A percentile compares a stretch with the other conserved stretches of the same genome.
Evolutionary conservation across 2,113 vertebrate genomes (phyloP).

Genomic region (Conger conger): DNA sequence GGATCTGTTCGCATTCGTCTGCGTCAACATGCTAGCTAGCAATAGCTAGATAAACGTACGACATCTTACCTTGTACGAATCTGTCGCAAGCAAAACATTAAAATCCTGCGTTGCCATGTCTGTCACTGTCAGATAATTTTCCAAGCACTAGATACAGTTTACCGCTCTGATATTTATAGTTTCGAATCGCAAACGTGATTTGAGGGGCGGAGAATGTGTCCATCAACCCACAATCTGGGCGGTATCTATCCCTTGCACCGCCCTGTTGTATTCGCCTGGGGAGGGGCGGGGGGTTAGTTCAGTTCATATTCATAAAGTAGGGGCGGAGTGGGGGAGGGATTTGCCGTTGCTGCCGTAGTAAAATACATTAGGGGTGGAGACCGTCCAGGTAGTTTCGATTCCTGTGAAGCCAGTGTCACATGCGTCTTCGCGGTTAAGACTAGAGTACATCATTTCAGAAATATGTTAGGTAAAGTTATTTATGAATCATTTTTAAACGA

Average conservation of each 20-base stretch:
- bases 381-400: neutral
- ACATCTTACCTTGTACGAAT: conserved; percentile 70
- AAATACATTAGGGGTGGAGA: neutral
- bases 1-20: neutral
- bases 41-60: neutral
- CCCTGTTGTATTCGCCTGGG: neutral
- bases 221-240: neutral
- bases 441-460: too few relatives aligned
- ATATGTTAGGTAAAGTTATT: too few relatives aligned
- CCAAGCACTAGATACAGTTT: neutral
- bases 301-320: neutral
- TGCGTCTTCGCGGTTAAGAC: neutral
- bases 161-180: neutral
- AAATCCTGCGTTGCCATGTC: conserved; percentile 70
- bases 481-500: too few relatives aligned
- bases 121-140: conserved; percentile 37
- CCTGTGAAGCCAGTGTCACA: neutral
- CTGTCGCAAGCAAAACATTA: conserved; percentile 70
- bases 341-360: neutral
- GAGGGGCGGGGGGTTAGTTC: neutral
- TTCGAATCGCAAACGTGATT: neutral
- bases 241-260: neutral
- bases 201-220: conserved; percentile 8
- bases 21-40: neutral
- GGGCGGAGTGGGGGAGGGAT: neutral